phyloP scores from a whole-genome alignment of 2,797 vertebrate genomes.

The Ctenopoma kingsleyae region DNA sequence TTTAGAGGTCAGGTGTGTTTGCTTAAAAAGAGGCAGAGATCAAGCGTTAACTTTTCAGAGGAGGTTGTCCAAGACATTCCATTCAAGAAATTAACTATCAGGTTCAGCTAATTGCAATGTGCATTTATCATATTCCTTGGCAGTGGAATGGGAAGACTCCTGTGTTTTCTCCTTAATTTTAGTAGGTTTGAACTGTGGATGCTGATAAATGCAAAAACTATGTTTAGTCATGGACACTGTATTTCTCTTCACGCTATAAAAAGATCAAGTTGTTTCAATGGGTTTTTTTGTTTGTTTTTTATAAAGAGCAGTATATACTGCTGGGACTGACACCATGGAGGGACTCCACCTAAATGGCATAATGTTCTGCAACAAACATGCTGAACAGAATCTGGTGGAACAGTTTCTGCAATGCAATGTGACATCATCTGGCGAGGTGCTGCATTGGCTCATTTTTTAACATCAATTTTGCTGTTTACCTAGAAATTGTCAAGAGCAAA shows the following conservation, averaged over 20 bases:
- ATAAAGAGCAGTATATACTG: no score
- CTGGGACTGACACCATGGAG: no score
- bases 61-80: conserved; percentile 70
- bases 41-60: conserved; percentile 67
- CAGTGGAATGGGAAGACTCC: conserved; percentile 16
- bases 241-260: background rate
- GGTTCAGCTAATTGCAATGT: conserved; percentile 70
- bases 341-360: background rate
- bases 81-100: conserved; percentile 68
- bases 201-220: conserved; percentile 26
- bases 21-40: conserved; percentile 76
- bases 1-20: conserved; percentile 82
- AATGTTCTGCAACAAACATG: no score
- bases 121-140: conserved; percentile 69
- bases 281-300: no score
- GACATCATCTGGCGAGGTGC: no score
- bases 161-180: background rate
- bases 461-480: no score
- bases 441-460: background rate
- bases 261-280: background rate
- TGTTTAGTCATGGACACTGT: background rate
- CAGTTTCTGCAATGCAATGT: no score
- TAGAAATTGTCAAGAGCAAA: no score
- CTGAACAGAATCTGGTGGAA: no score
- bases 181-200: conserved; percentile 26